These are phyloP conservation scores for Plagiodera versicolora DNA, from an alignment of 2,888 invertebrate genomes.

Conservation along the genomic window DNA sequence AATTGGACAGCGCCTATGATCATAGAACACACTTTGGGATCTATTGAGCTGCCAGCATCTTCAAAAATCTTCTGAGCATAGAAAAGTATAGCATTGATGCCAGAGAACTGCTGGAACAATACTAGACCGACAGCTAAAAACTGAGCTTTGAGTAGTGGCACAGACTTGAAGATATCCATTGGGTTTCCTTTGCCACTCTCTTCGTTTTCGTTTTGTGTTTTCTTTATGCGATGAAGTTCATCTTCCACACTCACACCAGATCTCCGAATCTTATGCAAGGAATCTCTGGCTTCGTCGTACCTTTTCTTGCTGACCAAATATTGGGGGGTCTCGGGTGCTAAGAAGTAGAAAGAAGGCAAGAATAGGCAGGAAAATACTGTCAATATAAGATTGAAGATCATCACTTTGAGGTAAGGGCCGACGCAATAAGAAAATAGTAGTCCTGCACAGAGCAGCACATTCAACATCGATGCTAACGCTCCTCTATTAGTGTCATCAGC, in stretches of 20 bases:
- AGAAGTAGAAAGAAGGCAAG: constrained; percentile 64
- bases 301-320: constrained; percentile 65
- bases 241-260: constrained; percentile 61
- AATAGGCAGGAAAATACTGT: constrained; percentile 57
- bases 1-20: constrained; percentile 80
- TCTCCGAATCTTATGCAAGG: constrained; percentile 70
- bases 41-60: constrained; percentile 62
- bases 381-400: constrained; percentile 60
- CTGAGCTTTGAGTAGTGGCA: constrained; percentile 74
- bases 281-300: constrained; percentile 62
- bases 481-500: constrained; percentile 79
- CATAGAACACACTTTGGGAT: constrained; percentile 69
- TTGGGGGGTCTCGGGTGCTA: constrained; percentile 83
- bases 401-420: constrained; percentile 73
- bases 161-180: constrained; percentile 55
- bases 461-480: constrained; percentile 78
- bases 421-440: constrained; percentile 68
- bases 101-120: constrained; percentile 80
- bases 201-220: constrained; percentile 49
- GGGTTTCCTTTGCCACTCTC: constrained; percentile 52
- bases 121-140: constrained; percentile 73
- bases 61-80: constrained; percentile 73
- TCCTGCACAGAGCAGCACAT: constrained; percentile 71
- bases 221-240: constrained; percentile 58
- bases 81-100: constrained; percentile 79